phyloP scores from a whole-genome alignment of 1,140 invertebrate genomes.

The Temnothorax nylanderi region DNA sequence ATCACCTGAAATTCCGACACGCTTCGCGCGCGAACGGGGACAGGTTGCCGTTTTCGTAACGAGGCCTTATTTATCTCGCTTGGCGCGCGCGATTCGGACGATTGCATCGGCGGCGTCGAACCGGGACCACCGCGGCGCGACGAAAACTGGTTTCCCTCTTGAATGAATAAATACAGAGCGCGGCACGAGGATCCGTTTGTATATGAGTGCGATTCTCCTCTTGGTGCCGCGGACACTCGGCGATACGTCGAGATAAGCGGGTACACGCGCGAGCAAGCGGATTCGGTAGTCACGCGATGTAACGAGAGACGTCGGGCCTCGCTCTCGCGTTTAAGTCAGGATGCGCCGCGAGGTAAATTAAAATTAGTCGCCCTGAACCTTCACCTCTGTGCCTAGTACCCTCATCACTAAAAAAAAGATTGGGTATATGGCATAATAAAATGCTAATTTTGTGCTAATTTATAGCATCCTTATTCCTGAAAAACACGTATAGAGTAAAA shows the following conservation, averaged over 20 bases:
- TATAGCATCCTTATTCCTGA: too few relatives aligned
- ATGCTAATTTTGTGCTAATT: too few relatives aligned
- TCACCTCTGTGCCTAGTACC: too few relatives aligned
- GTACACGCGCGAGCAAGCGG: background rate
- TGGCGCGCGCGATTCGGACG: conserved; percentile 20
- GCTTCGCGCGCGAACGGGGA: conserved; percentile 25
- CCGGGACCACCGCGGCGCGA: conserved; percentile 58
- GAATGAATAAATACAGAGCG: conserved; percentile 64
- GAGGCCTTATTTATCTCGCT: conserved; percentile 62
- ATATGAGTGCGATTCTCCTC: background rate
- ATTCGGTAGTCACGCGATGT: conserved; percentile 43
- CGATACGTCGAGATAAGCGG: conserved; percentile 35
- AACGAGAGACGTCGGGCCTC: background rate
- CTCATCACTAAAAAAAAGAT: too few relatives aligned
- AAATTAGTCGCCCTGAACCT: background rate
- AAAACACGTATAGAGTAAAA: too few relatives aligned
- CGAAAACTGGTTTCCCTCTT: conserved; percentile 68
- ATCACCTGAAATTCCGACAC: conserved; percentile 23
- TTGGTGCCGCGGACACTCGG: background rate
- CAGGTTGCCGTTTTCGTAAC: conserved; percentile 54
- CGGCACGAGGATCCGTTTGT: conserved; percentile 19
- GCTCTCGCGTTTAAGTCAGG: conserved; percentile 8
- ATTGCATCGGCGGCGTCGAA: background rate
- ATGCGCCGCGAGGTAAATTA: conserved; percentile 20
- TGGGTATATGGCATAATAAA: too few relatives aligned